Evolutionary conservation across 2,888 invertebrate genomes (phyloP).

Genomic region (Malthinus seriepunctatus): DNA sequence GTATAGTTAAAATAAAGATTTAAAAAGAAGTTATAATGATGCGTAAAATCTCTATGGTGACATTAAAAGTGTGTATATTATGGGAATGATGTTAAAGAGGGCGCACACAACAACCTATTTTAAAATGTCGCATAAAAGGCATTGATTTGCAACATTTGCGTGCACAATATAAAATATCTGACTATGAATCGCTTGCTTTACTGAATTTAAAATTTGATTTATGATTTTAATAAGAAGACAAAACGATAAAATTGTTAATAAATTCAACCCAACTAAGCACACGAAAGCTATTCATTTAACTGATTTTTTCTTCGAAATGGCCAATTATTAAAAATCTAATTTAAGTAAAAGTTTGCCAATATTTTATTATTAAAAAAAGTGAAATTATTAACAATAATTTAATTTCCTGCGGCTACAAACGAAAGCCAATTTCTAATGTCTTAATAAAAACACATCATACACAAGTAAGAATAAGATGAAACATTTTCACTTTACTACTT

Average conservation of each 20-base stretch:
- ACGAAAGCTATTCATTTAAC: conserved; percentile 1
- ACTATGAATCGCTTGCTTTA: conserved; percentile 16
- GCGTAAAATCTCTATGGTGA: conserved; percentile 1
- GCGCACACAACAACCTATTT: neutral
- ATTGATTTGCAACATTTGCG: conserved; percentile 20
- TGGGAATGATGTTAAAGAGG: neutral
- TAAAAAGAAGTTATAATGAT: too few species aligned
- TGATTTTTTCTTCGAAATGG: neutral
- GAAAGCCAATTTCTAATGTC: conserved; percentile 14
- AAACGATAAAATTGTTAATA: conserved; percentile 17
- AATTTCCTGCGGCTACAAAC: conserved; percentile 3
- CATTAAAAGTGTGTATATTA: conserved; percentile 5
- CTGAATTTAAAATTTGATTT: conserved; percentile 16
- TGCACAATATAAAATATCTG: conserved; percentile 18
- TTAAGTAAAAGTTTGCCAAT: too few species aligned
- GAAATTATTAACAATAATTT: conserved; percentile 7
- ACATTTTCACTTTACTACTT: conserved; percentile 11
- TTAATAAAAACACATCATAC: neutral
- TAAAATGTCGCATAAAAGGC: conserved; percentile 15
- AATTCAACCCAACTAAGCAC: neutral
- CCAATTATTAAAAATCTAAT: neutral
- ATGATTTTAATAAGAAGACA: conserved; percentile 17
- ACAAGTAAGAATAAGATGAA: neutral
- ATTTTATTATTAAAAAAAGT: neutral
- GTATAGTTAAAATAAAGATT: too few species aligned